Percentiles rank a stretch among this genome's conserved stretches.
Conservation (phyloP, 92 coral and sea anemone genomes). For the Bergia sp. region DNA sequence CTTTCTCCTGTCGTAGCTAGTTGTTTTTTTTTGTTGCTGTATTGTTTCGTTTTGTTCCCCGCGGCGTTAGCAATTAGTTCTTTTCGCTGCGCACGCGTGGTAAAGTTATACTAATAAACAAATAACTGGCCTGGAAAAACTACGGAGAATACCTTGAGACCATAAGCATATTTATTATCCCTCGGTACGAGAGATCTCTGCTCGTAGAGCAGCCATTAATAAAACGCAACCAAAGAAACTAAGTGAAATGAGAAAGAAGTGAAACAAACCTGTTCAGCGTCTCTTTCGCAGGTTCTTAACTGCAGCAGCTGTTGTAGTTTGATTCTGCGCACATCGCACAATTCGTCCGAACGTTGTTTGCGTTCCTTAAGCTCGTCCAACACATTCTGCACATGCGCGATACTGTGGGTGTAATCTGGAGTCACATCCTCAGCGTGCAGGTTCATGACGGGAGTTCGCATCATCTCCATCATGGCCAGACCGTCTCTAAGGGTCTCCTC, state of each 20-base stretch:
- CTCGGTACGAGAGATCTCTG: background rate
- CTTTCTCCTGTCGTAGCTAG: too few species aligned
- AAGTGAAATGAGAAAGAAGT: background rate
- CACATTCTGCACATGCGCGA: constrained; percentile 81
- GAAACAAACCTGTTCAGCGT: constrained; percentile 82
- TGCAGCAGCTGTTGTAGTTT: constrained; percentile 95
- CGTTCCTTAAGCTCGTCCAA: constrained; percentile 91
- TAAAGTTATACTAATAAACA: too few species aligned
- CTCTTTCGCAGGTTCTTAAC: constrained; percentile 92
- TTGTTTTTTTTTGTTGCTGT: too few species aligned
- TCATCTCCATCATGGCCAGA: constrained; percentile 68
- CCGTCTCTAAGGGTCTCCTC: constrained; percentile 87
- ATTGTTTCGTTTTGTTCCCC: too few species aligned
- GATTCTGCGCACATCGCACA: constrained; percentile 93
- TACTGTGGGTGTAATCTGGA: constrained; percentile 72
- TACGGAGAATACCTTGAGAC: too few species aligned
- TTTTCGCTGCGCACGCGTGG: too few species aligned
- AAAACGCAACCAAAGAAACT: background rate
- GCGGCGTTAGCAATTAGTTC: too few species aligned
- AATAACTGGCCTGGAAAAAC: too few species aligned
- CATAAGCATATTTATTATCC: too few species aligned
- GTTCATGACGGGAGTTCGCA: constrained; percentile 71
- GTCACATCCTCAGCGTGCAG: constrained; percentile 77
- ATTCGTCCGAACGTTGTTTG: constrained; percentile 90
- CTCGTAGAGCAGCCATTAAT: too few species aligned